Evolutionary conservation across 2,113 vertebrate genomes (phyloP), one percentile per base, ranked within the genome.

Genomic region (Perca flavescens): DNA sequence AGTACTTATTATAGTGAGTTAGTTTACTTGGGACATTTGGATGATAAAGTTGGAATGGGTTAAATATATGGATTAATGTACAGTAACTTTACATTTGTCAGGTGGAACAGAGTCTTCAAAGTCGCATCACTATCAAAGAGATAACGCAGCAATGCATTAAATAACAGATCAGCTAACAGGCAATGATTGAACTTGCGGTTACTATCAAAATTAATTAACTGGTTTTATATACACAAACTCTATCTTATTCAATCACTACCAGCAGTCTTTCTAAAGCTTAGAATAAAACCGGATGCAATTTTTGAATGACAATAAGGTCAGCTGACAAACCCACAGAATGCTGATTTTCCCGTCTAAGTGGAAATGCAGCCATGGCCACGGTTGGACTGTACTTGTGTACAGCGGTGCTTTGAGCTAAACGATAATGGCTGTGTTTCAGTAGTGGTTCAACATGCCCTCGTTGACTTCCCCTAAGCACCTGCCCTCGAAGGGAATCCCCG

Each of bases 21-120:
- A 58, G 52, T 79, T 79, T 31, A 60, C 34, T 69, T 52, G 17
- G 22, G 34, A 54, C 25, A 31, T 40, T 66, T 22, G 6, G 34
- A 31, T 61, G 34, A 28, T 52, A 19, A 49, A 61, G 53, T 19
- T 76, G 25, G 53, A 77, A 49, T 6, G 1, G 2, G 40, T 71
- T 75, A 57, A 77, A 53, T 40, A 40, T 40, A 10, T 40, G 12
- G n/a, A 22, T 57, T 57, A 6, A 14, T 14, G 9, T 36, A 19
- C 58, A 60, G 17, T 34, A 34, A 16, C 31, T 61, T 19, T 43
- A 43, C 9, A 63, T 63, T 40, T 40, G 2, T 14, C 5, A 40
- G 36, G 34, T 63, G 34, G 19, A n/a, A 40, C 34, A 63, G 60
- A 21, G 16, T 13, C 34, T 62, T 62, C 1, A 19, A 62, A 62